These are phyloP conservation scores for Nematostella vectensis DNA, from an alignment of 92 coral and sea anemone genomes.

Conservation along the genomic window DNA sequence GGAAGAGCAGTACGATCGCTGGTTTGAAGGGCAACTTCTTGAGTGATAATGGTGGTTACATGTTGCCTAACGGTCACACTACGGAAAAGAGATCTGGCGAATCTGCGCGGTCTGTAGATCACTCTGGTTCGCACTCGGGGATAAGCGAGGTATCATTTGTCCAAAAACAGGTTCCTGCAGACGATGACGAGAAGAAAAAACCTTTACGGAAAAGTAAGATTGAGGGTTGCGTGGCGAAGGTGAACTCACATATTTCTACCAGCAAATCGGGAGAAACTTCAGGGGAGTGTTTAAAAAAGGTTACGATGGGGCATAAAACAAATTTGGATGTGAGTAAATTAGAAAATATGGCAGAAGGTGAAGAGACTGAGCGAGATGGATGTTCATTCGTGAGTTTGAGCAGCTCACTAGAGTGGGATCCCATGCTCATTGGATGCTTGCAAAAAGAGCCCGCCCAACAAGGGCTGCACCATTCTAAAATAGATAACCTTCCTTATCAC, in stretches of 20 bases:
- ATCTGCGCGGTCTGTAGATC: not conserved
- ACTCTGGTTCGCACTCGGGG: not conserved
- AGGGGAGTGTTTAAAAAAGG: not conserved
- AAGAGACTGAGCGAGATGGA: constrained; percentile 3
- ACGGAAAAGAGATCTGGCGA: not conserved
- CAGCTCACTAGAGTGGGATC: constrained; percentile 30
- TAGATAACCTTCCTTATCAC: too few relatives aligned
- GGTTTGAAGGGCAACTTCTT: not conserved
- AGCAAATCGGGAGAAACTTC: not conserved
- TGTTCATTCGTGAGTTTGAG: not conserved
- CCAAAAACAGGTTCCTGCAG: not conserved
- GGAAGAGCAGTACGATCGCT: not conserved
- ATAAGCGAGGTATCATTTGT: not conserved
- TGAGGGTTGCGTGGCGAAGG: not conserved
- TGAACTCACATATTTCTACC: not conserved
- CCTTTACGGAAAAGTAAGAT: too few relatives aligned
- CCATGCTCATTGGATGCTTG: constrained; percentile 1
- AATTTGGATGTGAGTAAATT: too few relatives aligned
- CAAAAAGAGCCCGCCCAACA: too few relatives aligned
- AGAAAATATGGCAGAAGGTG: not conserved
- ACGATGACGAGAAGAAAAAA: not conserved
- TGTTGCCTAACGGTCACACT: not conserved
- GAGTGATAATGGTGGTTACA: not conserved
- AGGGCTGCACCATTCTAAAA: too few relatives aligned
- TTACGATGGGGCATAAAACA: not conserved